A percentile compares a stretch with the other conserved stretches of the same genome.
phyloP scores from a whole-genome alignment of 2,888 invertebrate species.

The Sarcophaga caerulescens region DNA sequence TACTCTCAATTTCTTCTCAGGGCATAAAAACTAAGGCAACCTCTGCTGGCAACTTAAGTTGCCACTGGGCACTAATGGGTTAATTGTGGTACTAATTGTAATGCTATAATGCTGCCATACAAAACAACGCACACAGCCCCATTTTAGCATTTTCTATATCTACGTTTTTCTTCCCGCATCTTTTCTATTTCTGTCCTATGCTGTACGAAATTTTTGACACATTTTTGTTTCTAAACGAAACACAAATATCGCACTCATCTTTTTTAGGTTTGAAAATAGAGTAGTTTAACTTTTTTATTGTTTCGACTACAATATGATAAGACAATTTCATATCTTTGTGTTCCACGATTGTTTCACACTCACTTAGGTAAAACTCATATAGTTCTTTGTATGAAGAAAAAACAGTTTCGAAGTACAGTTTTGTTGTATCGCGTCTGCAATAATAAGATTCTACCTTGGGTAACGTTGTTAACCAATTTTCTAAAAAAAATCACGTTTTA shows the following conservation, averaged over 20 bases:
- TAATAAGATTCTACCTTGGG: constrained; percentile 40
- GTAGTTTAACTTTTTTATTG: constrained; percentile 37
- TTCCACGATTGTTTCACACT: constrained; percentile 37
- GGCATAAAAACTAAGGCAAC: too few relatives aligned
- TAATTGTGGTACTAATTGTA: too few relatives aligned
- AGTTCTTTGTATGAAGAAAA: constrained; percentile 40
- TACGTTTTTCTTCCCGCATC: too few relatives aligned
- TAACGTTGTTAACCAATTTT: constrained; percentile 36
- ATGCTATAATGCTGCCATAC: too few relatives aligned
- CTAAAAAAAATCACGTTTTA: constrained; percentile 28
- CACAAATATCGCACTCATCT: background rate
- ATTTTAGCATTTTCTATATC: too few relatives aligned
- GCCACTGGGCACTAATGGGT: too few relatives aligned
- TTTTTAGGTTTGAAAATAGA: constrained; percentile 32
- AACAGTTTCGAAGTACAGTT: constrained; percentile 35
- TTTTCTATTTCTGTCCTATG: too few relatives aligned
- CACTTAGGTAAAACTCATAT: constrained; percentile 27
- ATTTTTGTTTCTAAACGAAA: too few relatives aligned
- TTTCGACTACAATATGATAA: constrained; percentile 32
- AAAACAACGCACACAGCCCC: too few relatives aligned
- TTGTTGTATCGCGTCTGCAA: constrained; percentile 35
- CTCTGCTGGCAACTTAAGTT: too few relatives aligned
- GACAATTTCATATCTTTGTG: constrained; percentile 33
- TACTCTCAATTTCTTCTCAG: too few relatives aligned
- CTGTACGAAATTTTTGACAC: too few relatives aligned